Conservation (phyloP, 2,888 invertebrate genomes). For the Xestoiulus laeticollis region DNA sequence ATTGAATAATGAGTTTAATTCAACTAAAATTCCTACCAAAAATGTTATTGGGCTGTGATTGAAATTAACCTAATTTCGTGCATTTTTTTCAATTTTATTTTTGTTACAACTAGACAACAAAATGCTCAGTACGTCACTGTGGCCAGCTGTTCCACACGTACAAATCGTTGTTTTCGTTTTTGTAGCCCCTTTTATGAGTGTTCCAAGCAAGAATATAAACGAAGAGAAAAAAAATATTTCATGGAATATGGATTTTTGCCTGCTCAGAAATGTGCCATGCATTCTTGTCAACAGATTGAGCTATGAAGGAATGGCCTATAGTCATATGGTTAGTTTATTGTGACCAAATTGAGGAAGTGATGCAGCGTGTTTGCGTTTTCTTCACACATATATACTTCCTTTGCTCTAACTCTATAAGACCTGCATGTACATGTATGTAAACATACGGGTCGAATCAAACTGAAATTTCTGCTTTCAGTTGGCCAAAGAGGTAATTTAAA, state of each 20-base stretch:
- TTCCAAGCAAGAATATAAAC: not conserved
- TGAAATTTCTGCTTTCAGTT: not conserved
- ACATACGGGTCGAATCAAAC: not conserved
- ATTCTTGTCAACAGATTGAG: not conserved
- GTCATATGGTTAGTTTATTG: not conserved
- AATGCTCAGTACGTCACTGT: too few relatives aligned
- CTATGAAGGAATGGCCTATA: not conserved
- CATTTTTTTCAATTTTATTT: too few relatives aligned
- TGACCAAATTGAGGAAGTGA: not conserved
- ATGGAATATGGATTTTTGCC: slow-evolving; percentile 7
- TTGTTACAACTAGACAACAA: too few relatives aligned
- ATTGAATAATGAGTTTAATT: too few relatives aligned
- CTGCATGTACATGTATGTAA: not conserved
- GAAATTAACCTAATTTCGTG: too few relatives aligned
- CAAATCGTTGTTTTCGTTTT: not conserved
- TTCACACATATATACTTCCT: not conserved
- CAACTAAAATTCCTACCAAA: too few relatives aligned
- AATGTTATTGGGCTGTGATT: too few relatives aligned
- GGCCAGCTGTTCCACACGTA: not conserved
- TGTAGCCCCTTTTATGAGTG: not conserved
- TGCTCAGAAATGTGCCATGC: not conserved
- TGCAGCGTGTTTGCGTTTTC: not conserved
- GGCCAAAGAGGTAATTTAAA: not conserved
- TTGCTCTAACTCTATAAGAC: not conserved
- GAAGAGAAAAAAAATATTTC: not conserved